Conservation (phyloP, 2,113 vertebrate genomes). For the Acrocephalus kingi region DNA sequence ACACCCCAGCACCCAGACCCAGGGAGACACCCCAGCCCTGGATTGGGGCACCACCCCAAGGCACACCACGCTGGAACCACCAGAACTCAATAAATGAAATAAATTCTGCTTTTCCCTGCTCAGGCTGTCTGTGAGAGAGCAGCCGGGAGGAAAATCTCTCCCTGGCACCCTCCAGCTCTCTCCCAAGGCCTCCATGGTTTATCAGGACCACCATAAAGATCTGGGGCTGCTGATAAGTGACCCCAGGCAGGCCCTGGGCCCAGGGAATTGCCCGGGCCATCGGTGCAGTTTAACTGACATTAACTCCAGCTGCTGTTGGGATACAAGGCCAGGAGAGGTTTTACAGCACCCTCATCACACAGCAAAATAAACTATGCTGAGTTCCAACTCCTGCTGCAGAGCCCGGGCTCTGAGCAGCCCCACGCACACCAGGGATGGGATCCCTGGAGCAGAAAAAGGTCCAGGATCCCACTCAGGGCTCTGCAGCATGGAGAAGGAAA, state of each 20-base stretch:
- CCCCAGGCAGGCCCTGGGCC: background rate
- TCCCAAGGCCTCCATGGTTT: background rate
- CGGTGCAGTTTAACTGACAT: background rate
- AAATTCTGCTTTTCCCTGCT: fast-evolving
- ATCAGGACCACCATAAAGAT: slow-evolving; percentile 34
- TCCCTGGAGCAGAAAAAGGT: fast-evolving
- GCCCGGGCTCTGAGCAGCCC: background rate
- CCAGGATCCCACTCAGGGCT: fast-evolving
- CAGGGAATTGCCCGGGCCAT: background rate
- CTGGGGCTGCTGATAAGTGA: background rate
- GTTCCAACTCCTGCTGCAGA: too few species aligned
- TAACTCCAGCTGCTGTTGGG: background rate
- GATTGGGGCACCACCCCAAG: too few species aligned
- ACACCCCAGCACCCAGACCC: too few species aligned
- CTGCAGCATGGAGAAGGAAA: fast-evolving
- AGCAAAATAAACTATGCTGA: background rate
- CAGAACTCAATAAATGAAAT: fast-evolving
- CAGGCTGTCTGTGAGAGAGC: fast-evolving
- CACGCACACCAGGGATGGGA: too few species aligned
- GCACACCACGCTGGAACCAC: too few species aligned
- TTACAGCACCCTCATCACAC: background rate
- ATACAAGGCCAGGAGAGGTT: background rate
- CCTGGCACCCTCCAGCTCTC: background rate
- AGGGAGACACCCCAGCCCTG: too few species aligned
- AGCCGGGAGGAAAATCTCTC: background rate